phyloP scores from a whole-genome alignment of 1,140 invertebrate genomes.

The Drosophila orosa region DNA sequence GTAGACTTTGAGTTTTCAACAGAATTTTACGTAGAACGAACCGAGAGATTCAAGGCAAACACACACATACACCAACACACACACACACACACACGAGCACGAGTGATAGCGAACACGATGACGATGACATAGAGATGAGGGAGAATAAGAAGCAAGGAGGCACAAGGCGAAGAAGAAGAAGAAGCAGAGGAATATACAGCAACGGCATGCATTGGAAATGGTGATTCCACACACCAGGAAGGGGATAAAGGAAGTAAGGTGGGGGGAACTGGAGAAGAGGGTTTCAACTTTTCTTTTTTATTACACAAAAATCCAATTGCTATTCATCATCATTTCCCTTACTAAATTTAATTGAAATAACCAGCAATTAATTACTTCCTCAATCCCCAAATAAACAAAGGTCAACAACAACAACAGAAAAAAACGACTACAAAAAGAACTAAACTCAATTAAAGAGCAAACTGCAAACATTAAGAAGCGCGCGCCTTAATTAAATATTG shows the following conservation, averaged over 20 bases:
- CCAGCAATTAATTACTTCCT: background rate
- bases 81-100: slow-evolving; percentile 55
- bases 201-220: slow-evolving; percentile 65
- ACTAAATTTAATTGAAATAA: background rate
- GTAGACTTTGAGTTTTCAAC: slow-evolving; percentile 80
- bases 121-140: slow-evolving; percentile 62
- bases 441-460: background rate
- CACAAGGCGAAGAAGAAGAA: slow-evolving; percentile 40
- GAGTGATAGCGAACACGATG: slow-evolving; percentile 53
- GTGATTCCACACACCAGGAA: slow-evolving; percentile 8
- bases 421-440: background rate
- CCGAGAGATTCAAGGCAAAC: slow-evolving; percentile 67
- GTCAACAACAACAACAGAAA: slow-evolving; percentile 7
- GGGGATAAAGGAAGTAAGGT: slow-evolving; percentile 9
- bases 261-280: slow-evolving; percentile 5
- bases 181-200: slow-evolving; percentile 35
- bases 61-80: slow-evolving; percentile 69
- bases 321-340: background rate
- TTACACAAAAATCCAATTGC: background rate
- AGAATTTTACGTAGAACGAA: slow-evolving; percentile 72
- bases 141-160: slow-evolving; percentile 4
- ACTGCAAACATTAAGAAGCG: background rate
- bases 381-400: slow-evolving; percentile 30
- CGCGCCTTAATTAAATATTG: slow-evolving; percentile 8
- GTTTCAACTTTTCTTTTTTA: background rate